Evolutionary conservation across 2,797 vertebrate genomes (phyloP).

Genomic region (Clarias platycephalus): DNA sequence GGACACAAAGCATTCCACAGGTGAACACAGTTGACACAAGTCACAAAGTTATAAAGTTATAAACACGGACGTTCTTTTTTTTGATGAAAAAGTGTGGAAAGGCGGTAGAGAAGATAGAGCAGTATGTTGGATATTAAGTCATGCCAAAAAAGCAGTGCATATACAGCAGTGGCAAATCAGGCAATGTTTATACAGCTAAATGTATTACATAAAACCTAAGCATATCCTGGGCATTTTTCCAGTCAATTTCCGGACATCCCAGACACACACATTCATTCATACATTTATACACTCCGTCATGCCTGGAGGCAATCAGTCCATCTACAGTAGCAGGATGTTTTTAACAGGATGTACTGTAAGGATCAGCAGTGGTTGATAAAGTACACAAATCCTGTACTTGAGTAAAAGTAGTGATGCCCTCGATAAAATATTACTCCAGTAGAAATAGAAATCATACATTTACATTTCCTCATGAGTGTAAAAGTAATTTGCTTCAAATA

Average conservation of each 20-base stretch:
- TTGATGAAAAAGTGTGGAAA: too few relatives aligned
- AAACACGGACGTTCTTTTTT: not conserved
- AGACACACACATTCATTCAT: not conserved
- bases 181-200: too few relatives aligned
- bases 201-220: not conserved
- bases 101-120: too few relatives aligned
- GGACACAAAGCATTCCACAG: constrained; percentile 1
- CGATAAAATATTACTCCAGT: too few relatives aligned
- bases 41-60: not conserved
- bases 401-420: too few relatives aligned
- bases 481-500: too few relatives aligned
- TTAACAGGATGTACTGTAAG: not conserved
- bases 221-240: not conserved
- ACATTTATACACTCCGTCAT: not conserved
- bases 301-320: not conserved
- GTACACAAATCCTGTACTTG: too few relatives aligned
- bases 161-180: too few relatives aligned
- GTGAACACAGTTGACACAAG: constrained; percentile 14
- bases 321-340: not conserved
- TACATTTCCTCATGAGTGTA: too few relatives aligned
- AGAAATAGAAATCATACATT: too few relatives aligned
- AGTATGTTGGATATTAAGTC: too few relatives aligned
- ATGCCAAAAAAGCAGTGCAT: too few relatives aligned
- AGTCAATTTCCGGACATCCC: not conserved
- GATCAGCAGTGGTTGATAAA: not conserved